Base-by-base conservation (phyloP, 2,797 vertebrate genomes). In the Sebastes umbrosus region DNA sequence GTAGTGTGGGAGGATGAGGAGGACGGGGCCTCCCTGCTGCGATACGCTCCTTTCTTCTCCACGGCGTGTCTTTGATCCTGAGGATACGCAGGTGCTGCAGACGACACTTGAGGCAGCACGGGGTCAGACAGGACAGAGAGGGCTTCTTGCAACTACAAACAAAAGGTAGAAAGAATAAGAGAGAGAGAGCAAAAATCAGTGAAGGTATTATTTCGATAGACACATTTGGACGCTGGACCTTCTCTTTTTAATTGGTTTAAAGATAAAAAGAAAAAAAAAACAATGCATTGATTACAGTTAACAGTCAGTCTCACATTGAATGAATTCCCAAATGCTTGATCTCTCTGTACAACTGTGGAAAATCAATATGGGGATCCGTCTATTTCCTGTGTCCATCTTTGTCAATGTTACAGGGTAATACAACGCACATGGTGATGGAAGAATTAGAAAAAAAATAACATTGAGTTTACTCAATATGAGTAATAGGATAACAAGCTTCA, bases 11-110 rank as follows among this genome's bases (percentile, higher is more conserved):
- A 89, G 27, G 80, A 87, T 3, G 87, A 82, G 60, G 89, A 85
- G 7, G 89, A 85, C 0, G 94, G 93, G 13, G 81, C 90, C 12
- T 97, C 97, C 90, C 82, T 96, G 92, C 91, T 93, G 88, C 84
- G 96, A 90, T 93, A 92, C 5, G 91, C n/a, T 43, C 78, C 87
- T 18, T 87, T 82, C 34, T 50, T 88, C 60, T 83, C 89, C 2
- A 22, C 10, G n/a, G 72, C 22, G 11, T 77, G 4, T 66, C 91
- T 88, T 55, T 75, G 72, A 79, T 95, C 91, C 68, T 92, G 82
- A 70, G 36, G 69, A 79, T 85, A 90, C 1, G 79, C 84, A 9
- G 81, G 54, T 65, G 82, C 32, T 24, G 73, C 69, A 3, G 88
- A 84, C 69, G 84, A 74, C 31, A 69, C 22, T 16, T 82, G 86